Evolutionary conservation across 2,797 vertebrate genomes (phyloP).

Genomic region (Micrastur ruficollis): DNA sequence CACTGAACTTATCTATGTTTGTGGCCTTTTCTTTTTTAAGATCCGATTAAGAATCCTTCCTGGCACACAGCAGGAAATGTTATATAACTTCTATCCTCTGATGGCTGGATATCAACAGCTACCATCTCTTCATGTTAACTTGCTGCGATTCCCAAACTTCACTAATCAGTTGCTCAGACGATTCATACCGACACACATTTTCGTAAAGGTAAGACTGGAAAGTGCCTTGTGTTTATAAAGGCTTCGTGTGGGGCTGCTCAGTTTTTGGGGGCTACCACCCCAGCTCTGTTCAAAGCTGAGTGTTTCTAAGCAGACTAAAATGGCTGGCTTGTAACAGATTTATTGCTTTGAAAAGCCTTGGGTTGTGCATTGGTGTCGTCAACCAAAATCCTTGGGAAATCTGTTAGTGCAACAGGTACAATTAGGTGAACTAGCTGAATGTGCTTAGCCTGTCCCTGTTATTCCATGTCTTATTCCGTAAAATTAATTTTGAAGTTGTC

Average conservation of each 20-base stretch:
- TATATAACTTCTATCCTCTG: constrained; percentile 96
- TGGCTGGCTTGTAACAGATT: background rate
- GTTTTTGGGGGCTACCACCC: background rate
- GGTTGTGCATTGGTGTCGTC: background rate
- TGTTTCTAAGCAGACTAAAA: background rate
- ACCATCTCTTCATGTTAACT: constrained; percentile 87
- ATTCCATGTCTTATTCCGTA: background rate
- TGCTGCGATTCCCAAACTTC: constrained; percentile 84
- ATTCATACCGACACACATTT: constrained; percentile 92
- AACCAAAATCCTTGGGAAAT: background rate
- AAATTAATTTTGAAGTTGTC: background rate
- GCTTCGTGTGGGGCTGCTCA: background rate
- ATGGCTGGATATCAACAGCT: constrained; percentile 97
- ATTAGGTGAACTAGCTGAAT: background rate
- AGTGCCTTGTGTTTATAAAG: background rate
- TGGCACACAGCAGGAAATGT: constrained; percentile 88
- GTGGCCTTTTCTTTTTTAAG: constrained; percentile 58
- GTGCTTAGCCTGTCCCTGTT: background rate
- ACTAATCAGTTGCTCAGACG: constrained; percentile 85
- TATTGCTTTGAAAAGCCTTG: background rate
- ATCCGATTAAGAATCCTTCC: constrained; percentile 93
- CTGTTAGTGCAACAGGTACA: background rate
- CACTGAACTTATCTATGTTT: background rate
- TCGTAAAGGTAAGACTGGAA: constrained; percentile 87
- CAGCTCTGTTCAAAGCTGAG: background rate